Evolutionary conservation across 2,888 invertebrate genomes (phyloP).

Genomic region (Xestia sexstrigata): DNA sequence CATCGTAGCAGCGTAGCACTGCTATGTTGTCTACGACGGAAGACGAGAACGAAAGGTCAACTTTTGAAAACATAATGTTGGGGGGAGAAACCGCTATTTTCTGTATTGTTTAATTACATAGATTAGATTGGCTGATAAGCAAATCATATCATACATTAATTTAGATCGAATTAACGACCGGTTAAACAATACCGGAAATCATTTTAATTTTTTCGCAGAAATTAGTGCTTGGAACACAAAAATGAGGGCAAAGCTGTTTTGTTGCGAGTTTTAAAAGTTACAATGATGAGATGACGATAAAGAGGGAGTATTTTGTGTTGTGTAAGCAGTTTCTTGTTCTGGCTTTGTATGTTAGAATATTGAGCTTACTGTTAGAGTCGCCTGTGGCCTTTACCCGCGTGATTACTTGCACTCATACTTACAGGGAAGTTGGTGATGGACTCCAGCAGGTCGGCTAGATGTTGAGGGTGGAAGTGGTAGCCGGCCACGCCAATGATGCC

Average conservation of each 20-base stretch:
- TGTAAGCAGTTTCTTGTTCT: background rate
- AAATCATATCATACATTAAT: slow-evolving; percentile 13
- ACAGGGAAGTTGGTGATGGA: slow-evolving; percentile 80
- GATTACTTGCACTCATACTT: slow-evolving; percentile 52
- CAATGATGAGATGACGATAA: background rate
- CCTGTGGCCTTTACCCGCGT: background rate
- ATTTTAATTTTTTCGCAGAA: background rate
- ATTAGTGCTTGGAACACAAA: background rate
- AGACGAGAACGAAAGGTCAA: background rate
- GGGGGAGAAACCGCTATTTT: background rate
- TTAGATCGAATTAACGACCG: slow-evolving; percentile 18
- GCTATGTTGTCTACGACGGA: slow-evolving; percentile 11
- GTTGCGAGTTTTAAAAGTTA: background rate
- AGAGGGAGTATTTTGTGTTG: background rate
- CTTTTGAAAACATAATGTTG: background rate
- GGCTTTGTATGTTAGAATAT: background rate
- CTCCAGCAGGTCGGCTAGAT: slow-evolving; percentile 80
- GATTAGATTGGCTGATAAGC: slow-evolving; percentile 14
- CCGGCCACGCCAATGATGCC: slow-evolving; percentile 85
- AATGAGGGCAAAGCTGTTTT: slow-evolving; percentile 4
- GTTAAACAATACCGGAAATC: slow-evolving; percentile 31
- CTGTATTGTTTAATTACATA: background rate
- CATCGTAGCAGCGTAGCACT: slow-evolving; percentile 33
- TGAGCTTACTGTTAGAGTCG: background rate
- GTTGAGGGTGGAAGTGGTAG: slow-evolving; percentile 84